phyloP scores from a whole-genome alignment of 2,113 vertebrate genomes.

The Cololabis saira region DNA sequence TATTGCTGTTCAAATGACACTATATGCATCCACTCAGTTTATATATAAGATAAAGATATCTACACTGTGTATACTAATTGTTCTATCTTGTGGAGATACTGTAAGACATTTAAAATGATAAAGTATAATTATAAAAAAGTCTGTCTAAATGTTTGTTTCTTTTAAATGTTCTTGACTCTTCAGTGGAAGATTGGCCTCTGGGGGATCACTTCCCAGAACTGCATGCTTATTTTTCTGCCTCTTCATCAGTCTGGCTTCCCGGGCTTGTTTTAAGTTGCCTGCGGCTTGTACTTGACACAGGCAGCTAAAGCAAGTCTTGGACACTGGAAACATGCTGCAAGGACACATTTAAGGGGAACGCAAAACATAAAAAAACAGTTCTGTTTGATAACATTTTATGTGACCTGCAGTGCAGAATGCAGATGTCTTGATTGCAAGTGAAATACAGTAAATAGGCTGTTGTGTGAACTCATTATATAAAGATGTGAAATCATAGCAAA shows the following conservation, averaged over 20 bases:
- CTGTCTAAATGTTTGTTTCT: background rate
- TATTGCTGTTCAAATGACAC: no score
- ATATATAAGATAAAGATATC: no score
- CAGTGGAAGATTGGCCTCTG: background rate
- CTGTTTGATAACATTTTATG: no score
- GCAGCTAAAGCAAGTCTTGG: conserved; percentile 98
- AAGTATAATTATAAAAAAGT: background rate
- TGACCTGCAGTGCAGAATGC: no score
- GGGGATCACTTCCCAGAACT: no score
- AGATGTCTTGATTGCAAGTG: no score
- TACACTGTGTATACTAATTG: background rate
- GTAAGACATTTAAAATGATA: background rate
- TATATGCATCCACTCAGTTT: no score
- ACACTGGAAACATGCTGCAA: conserved; percentile 67
- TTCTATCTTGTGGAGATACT: fast-evolving
- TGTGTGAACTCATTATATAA: no score
- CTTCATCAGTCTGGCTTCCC: conserved; percentile 67
- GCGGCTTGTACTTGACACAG: conserved; percentile 86
- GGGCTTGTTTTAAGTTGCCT: conserved; percentile 98
- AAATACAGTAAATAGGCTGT: no score
- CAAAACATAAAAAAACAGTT: background rate
- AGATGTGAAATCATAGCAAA: no score
- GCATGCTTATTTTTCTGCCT: background rate
- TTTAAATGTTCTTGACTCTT: background rate
- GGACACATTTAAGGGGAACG: background rate